Percentiles rank a stretch among this genome's conserved stretches.
Conservation (phyloP, 2,888 invertebrate species). For the Tromatobia lineatoria region DNA sequence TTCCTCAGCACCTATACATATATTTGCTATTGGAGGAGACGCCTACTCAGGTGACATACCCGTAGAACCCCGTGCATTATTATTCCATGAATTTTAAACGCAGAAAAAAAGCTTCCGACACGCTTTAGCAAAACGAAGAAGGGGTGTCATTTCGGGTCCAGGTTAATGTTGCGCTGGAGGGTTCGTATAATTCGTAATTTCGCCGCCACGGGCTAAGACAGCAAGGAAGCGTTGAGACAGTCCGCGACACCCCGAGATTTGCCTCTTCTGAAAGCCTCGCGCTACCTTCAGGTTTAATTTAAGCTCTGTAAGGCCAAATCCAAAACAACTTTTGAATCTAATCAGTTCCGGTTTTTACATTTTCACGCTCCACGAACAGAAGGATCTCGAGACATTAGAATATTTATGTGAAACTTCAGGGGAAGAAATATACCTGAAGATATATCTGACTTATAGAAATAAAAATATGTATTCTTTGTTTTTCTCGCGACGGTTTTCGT, state of each 20-base stretch:
- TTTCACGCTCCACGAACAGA: neutral
- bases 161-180: constrained; percentile 46
- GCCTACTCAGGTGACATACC: constrained; percentile 63
- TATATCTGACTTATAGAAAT: too few species aligned
- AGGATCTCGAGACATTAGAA: neutral
- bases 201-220: constrained; percentile 72
- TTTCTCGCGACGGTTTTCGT: too few species aligned
- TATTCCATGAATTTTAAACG: constrained; percentile 85
- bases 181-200: constrained; percentile 79
- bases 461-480: neutral
- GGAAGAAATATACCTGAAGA: neutral
- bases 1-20: constrained; percentile 41
- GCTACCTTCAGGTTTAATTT: constrained; percentile 74
- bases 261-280: constrained; percentile 33
- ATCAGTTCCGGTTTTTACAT: neutral
- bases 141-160: constrained; percentile 29
- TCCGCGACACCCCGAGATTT: neutral
- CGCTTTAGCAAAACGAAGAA: constrained; percentile 46
- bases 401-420: neutral
- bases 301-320: constrained; percentile 67
- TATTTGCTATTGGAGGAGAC: constrained; percentile 77
- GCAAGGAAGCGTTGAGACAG: constrained; percentile 1
- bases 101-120: constrained; percentile 70
- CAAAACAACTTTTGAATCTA: constrained; percentile 1
- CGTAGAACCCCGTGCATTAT: constrained; percentile 70